Percentiles rank a stretch among this genome's conserved stretches.
phyloP scores from a whole-genome alignment of 2,113 vertebrate species.

The Hylia prasina region DNA sequence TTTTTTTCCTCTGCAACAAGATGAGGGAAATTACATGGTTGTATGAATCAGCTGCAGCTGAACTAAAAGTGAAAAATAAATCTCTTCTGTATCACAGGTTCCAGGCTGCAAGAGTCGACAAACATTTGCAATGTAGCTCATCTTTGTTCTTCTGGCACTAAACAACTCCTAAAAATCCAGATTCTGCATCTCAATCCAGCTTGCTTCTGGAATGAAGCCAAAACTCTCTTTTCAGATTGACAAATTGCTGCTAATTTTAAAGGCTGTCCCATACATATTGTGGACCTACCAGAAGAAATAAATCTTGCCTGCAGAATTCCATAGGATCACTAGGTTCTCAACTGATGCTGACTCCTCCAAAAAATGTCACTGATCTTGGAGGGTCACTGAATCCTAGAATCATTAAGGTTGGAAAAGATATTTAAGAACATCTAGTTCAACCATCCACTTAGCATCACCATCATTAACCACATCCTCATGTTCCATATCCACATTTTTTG shows the following conservation, averaged over 20 bases:
- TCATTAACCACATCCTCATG: rapidly evolving
- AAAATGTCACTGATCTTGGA: not conserved
- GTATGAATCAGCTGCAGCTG: not conserved
- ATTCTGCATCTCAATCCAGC: not conserved
- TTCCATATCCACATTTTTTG: not conserved
- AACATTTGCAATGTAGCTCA: not conserved
- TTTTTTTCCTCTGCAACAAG: not conserved
- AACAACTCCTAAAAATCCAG: not conserved
- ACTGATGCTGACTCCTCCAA: not conserved
- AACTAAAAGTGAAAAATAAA: not conserved
- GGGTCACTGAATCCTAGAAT: not conserved
- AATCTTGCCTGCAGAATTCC: not conserved
- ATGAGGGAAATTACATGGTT: not conserved
- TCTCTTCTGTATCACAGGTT: not conserved
- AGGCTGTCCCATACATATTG: not conserved
- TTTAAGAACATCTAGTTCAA: not conserved
- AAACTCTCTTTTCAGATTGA: not conserved
- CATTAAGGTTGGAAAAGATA: not conserved
- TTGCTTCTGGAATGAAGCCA: not conserved
- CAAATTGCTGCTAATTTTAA: not conserved
- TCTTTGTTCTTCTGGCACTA: not conserved
- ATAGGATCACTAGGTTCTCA: not conserved
- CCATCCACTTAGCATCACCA: not conserved
- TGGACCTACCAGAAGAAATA: rapidly evolving
- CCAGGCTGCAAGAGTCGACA: not conserved